Percentiles rank a stretch among this genome's conserved stretches.
Conservation (phyloP, 2,113 vertebrate genomes). For the Neofelis nebulosa region DNA sequence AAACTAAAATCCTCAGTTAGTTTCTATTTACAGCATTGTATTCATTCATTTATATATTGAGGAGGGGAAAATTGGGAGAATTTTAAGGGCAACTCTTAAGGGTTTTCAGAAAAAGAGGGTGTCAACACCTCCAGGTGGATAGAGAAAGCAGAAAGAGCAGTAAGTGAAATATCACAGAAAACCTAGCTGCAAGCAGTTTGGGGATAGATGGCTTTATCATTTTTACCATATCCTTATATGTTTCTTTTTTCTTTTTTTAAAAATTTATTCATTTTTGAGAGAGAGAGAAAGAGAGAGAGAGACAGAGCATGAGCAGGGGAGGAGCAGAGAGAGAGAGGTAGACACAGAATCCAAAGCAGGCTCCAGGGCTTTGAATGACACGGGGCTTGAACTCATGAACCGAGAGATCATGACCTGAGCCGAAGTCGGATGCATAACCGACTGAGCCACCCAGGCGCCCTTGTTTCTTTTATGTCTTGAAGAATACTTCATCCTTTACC, state of each 20-base stretch:
- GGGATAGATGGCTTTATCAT: not conserved
- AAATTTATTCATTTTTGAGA: too few species aligned
- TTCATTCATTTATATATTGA: not conserved
- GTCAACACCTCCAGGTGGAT: not conserved
- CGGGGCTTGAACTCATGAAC: too few species aligned
- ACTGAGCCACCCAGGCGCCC: too few species aligned
- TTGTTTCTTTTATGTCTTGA: not conserved
- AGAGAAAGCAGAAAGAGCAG: conserved; percentile 12
- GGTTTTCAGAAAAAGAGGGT: not conserved
- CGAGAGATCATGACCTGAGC: too few species aligned
- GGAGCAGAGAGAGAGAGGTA: too few species aligned
- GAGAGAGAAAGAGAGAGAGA: too few species aligned
- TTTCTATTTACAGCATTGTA: not conserved
- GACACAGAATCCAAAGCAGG: too few species aligned
- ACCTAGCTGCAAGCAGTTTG: not conserved
- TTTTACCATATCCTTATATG: not conserved
- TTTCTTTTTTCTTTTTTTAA: not conserved
- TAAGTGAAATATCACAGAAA: not conserved
- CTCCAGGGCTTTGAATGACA: too few species aligned
- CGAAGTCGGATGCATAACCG: too few species aligned
- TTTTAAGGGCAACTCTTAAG: not conserved
- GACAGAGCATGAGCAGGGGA: too few species aligned
- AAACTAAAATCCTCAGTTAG: not conserved
- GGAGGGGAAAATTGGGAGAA: not conserved
- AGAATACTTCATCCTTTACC: not conserved